Base-by-base conservation (phyloP, 2,113 vertebrate genomes). In the Phalacrocorax brasilianus region DNA sequence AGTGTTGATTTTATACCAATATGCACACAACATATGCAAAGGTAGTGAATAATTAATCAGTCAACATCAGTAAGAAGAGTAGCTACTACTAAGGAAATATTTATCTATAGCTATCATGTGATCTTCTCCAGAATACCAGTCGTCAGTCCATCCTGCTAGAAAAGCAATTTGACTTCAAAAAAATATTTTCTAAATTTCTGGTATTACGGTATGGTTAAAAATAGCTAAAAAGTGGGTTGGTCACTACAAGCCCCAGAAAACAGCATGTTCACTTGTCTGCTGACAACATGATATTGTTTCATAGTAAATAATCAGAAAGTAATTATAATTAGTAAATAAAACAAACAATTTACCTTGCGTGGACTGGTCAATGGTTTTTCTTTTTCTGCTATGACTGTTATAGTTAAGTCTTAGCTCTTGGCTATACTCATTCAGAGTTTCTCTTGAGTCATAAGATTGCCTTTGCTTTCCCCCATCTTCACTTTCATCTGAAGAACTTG, bases 401-500 rank as follows among this genome's bases (percentile, higher is more conserved):
- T 99, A 99, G 83, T 98, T 99, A 95, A 99, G 98, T 92, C 99
- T 98, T 11, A 99, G 98, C 89, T 99, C 99, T 70, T 99, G 99
- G 22, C 98, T 98, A 66, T 99, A 99, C 93, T 99, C 99, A 40
- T 99, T 99, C 62, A 99, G 98, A 78, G 99, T 99, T 98, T 99
- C 99, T 61, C 99, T 98, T n/a, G 99, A 99, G 45, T 99, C 99
- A 47, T 99, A 99, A 21, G 99, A 98, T 83, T 99, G 99, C 85
- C 99, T 98, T 93, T 99, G 98, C 97, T 99, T 98, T 83, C 98
- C 98, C 32, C 99, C 99, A 88, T 99, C 99, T 96, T 99, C 99
- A 73, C 99, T 99, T 91, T 99, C 99, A 40, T 99, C 99, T 7
- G 99, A 99, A 67, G 99, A 99, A 97, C 99, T 99, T 19, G 99